A percentile compares a stretch with the other conserved stretches of the same genome.
These are phyloP conservation scores for Arctocebus calabarensis DNA, from an alignment of 2,797 vertebrate species.

Conservation along the genomic window DNA sequence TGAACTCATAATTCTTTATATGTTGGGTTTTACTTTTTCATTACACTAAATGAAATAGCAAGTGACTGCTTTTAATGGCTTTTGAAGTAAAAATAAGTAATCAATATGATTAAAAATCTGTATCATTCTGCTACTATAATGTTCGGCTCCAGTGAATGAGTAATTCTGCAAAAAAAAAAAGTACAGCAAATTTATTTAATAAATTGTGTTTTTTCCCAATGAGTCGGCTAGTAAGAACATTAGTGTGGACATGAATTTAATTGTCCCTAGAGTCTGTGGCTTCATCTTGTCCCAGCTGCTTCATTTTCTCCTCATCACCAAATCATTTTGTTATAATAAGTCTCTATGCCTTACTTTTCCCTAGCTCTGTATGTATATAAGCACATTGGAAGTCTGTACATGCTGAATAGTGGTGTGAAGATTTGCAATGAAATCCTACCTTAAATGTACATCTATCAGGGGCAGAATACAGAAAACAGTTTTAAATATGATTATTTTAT, in stretches of 20 bases:
- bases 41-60: constrained; percentile 57
- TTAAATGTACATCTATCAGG: neutral
- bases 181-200: constrained; percentile 68
- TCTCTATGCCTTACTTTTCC: neutral
- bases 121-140: constrained; percentile 19
- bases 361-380: constrained; percentile 22
- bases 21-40: constrained; percentile 69
- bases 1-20: constrained; percentile 62
- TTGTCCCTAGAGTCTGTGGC: constrained; percentile 64
- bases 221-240: constrained; percentile 62
- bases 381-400: constrained; percentile 19
- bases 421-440: neutral
- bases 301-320: constrained; percentile 80
- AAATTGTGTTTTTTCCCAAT: constrained; percentile 78
- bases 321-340: constrained; percentile 69
- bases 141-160: constrained; percentile 38
- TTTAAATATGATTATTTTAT: constrained; percentile 5
- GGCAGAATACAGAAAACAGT: neutral
- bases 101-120: constrained; percentile 48
- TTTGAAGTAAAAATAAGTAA: constrained; percentile 48
- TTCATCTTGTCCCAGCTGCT: constrained; percentile 83
- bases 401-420: constrained; percentile 31
- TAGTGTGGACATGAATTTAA: constrained; percentile 62
- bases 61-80: constrained; percentile 29
- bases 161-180: constrained; percentile 49